Base-by-base conservation (phyloP, 2,113 vertebrate genomes). In the Chauna torquata region DNA sequence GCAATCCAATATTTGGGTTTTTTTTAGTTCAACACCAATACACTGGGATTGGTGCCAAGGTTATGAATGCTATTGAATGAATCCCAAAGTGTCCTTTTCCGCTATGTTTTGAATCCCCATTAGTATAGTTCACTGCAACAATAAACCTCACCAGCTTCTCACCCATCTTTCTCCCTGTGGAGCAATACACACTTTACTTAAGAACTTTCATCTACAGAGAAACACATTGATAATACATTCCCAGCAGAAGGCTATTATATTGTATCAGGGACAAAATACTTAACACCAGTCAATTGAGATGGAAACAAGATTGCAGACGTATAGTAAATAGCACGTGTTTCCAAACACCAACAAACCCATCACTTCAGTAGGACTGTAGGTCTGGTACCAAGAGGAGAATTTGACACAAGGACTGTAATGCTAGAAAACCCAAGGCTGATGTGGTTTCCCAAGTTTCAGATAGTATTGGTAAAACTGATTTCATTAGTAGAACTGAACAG, bases 1-100 rank as follows among this genome's bases (percentile, higher is more conserved):
- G 86, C 91, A 95, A 87, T 77, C 72, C 82, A 88, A 6, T 95
- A 49, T 88, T 98, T 96, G 88, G n/a, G n/a, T 95, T 97, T 97
- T 97, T 89, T 89, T 97, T 84, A 83, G 61, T 95, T 97, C 96
- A 90, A 83, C 87, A 96, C 76, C 42, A 59, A 91, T 95, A 61
- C 57, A 47, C 66, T 61, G 86, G 94, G 91, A 95, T 34, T 4
- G 0, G 30, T 50, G 71, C 92, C 94, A 97, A 94, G 80, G 74
- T 82, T 95, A 77, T 86, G 76, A 59, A 65, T 92, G 59, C 25
- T 98, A 85, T 71, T 96, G 79, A 97, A 96, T 76, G 88, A 97
- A 96, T 94, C 92, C 91, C 77, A 91, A 52, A 86, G 74, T 94
- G 71, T 89, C 88, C n/a, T 95, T 96, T 87, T 93, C 86, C 30